A percentile compares a stretch with the other conserved stretches of the same genome.
Evolutionary conservation across 2,888 invertebrate genomes (phyloP).

Genomic region (Dolichopus griseipennis): DNA sequence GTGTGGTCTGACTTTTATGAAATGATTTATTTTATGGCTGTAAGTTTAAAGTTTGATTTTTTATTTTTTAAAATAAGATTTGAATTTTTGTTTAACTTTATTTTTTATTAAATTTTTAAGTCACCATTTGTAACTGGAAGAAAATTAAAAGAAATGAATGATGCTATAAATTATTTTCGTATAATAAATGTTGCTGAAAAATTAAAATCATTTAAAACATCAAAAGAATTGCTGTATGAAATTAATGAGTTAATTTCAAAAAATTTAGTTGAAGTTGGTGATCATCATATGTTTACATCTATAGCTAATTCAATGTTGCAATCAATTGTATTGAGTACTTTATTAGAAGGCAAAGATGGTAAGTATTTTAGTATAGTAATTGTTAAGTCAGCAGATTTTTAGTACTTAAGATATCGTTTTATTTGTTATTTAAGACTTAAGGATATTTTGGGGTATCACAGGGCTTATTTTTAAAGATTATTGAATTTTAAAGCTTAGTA

Average conservation of each 20-base stretch:
- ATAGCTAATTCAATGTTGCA: not conserved
- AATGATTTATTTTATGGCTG: not conserved
- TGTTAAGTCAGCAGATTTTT: too few relatives aligned
- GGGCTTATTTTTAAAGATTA: too few relatives aligned
- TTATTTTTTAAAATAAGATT: not conserved
- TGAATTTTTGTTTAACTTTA: not conserved
- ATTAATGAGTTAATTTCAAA: not conserved
- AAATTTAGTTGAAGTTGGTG: not conserved
- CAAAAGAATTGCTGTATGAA: not conserved
- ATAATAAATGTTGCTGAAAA: conserved; percentile 7
- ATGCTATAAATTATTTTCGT: not conserved
- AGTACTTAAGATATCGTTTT: too few relatives aligned
- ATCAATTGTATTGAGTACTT: not conserved
- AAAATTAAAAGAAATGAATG: not conserved
- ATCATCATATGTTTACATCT: not conserved
- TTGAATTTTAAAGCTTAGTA: too few relatives aligned
- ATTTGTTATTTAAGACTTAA: too few relatives aligned
- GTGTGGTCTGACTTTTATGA: not conserved
- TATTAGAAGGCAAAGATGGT: not conserved
- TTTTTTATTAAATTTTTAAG: not conserved
- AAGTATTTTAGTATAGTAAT: not conserved
- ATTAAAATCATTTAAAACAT: conserved; percentile 33
- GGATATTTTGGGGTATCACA: too few relatives aligned
- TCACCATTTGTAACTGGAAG: not conserved
- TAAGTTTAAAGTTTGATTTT: not conserved